Percentiles rank a stretch among this genome's conserved stretches.
Evolutionary conservation across 2,113 vertebrate genomes (phyloP).

Genomic region (Rhea americana): DNA sequence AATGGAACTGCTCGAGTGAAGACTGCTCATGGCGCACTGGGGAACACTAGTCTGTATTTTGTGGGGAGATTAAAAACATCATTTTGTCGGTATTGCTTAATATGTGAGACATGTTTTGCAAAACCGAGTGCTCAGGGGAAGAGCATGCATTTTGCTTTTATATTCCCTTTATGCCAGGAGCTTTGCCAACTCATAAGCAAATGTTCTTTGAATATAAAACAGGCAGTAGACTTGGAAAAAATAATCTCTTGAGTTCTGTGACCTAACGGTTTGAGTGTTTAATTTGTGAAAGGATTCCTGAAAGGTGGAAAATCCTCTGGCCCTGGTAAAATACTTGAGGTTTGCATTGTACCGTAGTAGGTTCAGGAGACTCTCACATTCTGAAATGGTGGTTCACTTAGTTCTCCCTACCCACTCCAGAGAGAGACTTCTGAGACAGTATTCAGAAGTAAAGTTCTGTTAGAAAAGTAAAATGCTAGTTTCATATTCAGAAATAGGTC

Average conservation of each 20-base stretch:
- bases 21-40: not conserved
- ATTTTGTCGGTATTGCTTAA: not conserved
- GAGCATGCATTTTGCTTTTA: not conserved
- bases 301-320: not conserved
- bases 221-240: not conserved
- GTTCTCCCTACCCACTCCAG: not conserved
- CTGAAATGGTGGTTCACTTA: not conserved
- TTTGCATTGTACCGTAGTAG: not conserved
- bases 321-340: not conserved
- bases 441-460: not conserved
- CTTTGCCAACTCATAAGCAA: not conserved
- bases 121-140: not conserved
- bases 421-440: not conserved
- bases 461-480: not conserved
- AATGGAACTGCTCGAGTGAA: not conserved
- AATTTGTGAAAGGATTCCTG: not conserved
- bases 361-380: not conserved
- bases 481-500: not conserved
- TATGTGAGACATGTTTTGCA: not conserved
- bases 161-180: not conserved
- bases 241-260: not conserved
- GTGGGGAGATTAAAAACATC: not conserved
- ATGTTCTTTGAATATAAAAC: slow-evolving; percentile 17
- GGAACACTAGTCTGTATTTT: not conserved
- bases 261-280: not conserved